These are phyloP conservation scores for Illadopsis cleaveri DNA, from an alignment of 2,113 vertebrate species.

Conservation along the genomic window DNA sequence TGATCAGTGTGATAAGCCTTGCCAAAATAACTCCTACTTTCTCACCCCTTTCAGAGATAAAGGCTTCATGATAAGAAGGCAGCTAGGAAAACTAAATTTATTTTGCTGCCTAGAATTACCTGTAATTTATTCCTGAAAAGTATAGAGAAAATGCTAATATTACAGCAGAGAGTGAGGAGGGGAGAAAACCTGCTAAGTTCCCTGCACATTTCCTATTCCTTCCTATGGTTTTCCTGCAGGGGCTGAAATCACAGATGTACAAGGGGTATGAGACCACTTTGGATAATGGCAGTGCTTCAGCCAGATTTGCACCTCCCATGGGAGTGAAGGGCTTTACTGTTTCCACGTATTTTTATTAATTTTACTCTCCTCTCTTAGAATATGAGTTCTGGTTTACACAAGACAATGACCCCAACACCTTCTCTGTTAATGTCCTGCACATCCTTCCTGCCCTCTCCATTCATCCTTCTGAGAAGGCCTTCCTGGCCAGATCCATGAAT, in stretches of 20 bases:
- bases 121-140: constrained; percentile 17
- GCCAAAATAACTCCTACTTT: constrained; percentile 17
- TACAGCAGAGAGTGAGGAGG: not conserved
- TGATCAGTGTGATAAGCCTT: not conserved
- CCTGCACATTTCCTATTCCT: not conserved
- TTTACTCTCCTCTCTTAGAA: not conserved
- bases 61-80: not conserved
- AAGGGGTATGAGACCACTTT: not conserved
- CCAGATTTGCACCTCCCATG: not conserved
- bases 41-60: not conserved
- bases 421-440: not conserved
- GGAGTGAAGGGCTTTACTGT: not conserved
- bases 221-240: not conserved
- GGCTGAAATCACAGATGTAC: not conserved
- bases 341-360: not conserved
- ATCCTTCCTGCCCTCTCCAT: not conserved
- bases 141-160: not conserved
- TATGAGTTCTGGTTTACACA: not conserved
- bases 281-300: not conserved
- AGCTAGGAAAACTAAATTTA: not conserved
- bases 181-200: not conserved
- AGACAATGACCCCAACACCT: not conserved
- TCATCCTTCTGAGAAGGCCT: not conserved
- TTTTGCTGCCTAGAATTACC: constrained; percentile 8
- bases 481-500: not conserved